phyloP scores from a whole-genome alignment of 2,113 vertebrate species.

The Oncorhynchus tshawytscha region DNA sequence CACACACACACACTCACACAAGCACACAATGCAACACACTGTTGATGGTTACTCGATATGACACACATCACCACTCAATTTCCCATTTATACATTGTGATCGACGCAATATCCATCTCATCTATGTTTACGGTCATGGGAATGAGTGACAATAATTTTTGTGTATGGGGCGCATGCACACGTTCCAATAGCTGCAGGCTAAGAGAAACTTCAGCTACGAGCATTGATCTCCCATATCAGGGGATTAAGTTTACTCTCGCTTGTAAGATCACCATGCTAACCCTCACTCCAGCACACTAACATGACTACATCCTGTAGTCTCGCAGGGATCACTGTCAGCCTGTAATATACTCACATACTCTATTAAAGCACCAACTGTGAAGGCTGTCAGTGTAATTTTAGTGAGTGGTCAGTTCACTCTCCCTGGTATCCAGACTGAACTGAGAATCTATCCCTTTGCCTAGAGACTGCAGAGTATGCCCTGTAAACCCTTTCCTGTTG shows the following conservation, averaged over 20 bases:
- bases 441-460: neutral
- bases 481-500: too few relatives aligned
- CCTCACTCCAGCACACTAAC: neutral
- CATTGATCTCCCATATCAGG: too few relatives aligned
- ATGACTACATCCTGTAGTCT: neutral
- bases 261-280: neutral
- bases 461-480: neutral
- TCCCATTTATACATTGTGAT: conserved; percentile 53
- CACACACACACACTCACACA: conserved; percentile 19
- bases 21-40: neutral
- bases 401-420: neutral
- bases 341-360: neutral
- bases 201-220: too few relatives aligned
- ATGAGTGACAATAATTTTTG: conserved; percentile 19
- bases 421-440: neutral
- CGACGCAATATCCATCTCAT: conserved; percentile 19
- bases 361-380: neutral
- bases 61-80: conserved; percentile 54
- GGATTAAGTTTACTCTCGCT: too few relatives aligned
- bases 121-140: conserved; percentile 33
- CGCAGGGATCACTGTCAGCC: neutral
- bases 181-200: too few relatives aligned
- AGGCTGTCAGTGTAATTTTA: neutral
- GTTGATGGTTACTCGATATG: conserved; percentile 51
- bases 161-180: neutral